Evolutionary conservation across 2,888 invertebrate genomes (phyloP).

Genomic region (Hemistola chrysoprasaria): DNA sequence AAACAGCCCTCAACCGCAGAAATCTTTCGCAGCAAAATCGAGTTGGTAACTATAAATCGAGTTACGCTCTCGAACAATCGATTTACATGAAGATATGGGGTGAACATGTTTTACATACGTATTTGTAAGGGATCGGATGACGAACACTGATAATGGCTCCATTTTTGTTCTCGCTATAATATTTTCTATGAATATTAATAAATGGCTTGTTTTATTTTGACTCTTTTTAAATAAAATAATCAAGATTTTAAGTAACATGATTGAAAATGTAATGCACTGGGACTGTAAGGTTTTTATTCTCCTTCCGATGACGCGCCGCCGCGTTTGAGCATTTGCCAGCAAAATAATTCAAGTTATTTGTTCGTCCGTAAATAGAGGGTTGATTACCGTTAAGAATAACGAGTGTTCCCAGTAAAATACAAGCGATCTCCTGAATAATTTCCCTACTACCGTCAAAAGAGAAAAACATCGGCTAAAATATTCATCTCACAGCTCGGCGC

Average conservation of each 20-base stretch:
- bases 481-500: constrained; percentile 45
- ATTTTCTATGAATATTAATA: too few relatives aligned
- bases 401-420: constrained; percentile 3
- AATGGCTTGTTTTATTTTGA: too few relatives aligned
- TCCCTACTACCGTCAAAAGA: constrained; percentile 20
- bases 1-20: constrained; percentile 26
- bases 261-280: too few relatives aligned
- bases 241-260: too few relatives aligned
- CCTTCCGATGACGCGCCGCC: too few relatives aligned
- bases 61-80: constrained; percentile 69
- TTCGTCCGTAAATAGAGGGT: too few relatives aligned
- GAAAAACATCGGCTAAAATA: constrained; percentile 53
- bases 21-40: constrained; percentile 39
- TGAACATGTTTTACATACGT: constrained; percentile 12
- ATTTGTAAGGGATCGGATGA: constrained; percentile 4
- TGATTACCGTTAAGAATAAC: background rate
- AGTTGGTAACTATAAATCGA: constrained; percentile 61
- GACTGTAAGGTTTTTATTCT: too few relatives aligned
- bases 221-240: too few relatives aligned
- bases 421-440: constrained; percentile 14
- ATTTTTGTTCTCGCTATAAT: too few relatives aligned
- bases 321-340: too few relatives aligned
- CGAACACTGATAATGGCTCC: too few relatives aligned
- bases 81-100: constrained; percentile 38
- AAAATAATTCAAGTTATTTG: too few relatives aligned